Evolutionary conservation across 2,113 vertebrate species (phyloP).

Genomic region (Stercorarius parasiticus): DNA sequence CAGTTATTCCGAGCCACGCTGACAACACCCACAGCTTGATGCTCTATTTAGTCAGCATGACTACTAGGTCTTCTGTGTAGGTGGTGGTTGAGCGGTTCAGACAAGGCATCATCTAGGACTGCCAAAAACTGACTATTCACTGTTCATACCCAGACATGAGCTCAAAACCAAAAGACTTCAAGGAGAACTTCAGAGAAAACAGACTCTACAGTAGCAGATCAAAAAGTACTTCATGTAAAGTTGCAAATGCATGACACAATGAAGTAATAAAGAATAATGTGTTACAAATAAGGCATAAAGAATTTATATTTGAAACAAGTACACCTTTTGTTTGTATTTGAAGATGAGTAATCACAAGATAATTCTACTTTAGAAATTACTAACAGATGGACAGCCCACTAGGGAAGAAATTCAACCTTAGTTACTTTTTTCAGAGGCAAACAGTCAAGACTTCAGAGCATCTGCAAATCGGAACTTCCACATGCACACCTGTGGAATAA

Average conservation of each 20-base stretch:
- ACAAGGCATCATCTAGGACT: not conserved
- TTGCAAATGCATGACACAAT: not conserved
- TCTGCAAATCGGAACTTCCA: not conserved
- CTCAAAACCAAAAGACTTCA: not conserved
- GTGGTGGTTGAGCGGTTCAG: slow-evolving; percentile 12
- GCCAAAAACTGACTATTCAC: not conserved
- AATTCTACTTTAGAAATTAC: not conserved
- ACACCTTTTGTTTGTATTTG: not conserved
- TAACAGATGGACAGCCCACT: not conserved
- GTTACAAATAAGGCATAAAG: not conserved
- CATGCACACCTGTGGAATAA: not conserved
- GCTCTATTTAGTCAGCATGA: slow-evolving; percentile 21
- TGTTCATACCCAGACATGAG: not conserved
- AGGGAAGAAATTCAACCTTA: not conserved
- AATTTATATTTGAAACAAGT: not conserved
- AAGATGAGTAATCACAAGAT: not conserved
- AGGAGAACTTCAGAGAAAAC: not conserved
- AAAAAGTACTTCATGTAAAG: not conserved
- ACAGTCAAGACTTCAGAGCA: not conserved
- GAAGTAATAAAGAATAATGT: not conserved
- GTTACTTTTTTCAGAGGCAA: not conserved
- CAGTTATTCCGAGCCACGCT: not conserved
- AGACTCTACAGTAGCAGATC: not conserved
- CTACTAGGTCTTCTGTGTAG: not conserved
- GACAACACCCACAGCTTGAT: slow-evolving; percentile 16